Percentiles rank a stretch among this genome's conserved stretches.
These are phyloP conservation scores for Galeopterus variegatus DNA, from an alignment of 2,113 vertebrate species.

Conservation along the genomic window DNA sequence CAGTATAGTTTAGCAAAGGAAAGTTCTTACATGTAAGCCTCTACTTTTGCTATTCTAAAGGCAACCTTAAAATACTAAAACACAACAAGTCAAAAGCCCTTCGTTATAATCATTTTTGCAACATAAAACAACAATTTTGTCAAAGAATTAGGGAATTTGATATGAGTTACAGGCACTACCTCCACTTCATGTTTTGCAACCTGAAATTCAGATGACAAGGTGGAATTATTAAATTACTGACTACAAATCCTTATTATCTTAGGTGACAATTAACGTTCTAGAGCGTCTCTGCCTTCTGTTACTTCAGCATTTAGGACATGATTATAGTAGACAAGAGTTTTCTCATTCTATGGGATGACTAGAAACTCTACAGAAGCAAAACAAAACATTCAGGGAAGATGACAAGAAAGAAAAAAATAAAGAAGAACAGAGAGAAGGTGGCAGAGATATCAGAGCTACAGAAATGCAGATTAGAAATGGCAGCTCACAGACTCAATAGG, in stretches of 20 bases:
- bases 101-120: conserved; percentile 33
- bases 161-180: background rate
- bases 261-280: background rate
- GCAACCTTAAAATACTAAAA: background rate
- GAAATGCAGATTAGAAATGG: background rate
- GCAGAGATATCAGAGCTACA: background rate
- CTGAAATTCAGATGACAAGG: background rate
- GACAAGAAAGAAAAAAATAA: background rate
- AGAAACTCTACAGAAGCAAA: background rate
- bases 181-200: background rate
- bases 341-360: background rate
- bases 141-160: background rate
- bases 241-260: background rate
- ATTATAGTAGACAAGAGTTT: background rate
- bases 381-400: background rate
- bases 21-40: background rate
- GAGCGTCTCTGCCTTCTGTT: background rate
- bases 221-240: background rate
- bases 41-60: background rate
- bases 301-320: background rate
- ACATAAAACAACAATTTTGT: conserved; percentile 4
- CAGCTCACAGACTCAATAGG: background rate
- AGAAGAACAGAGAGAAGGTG: background rate
- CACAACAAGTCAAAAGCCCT: background rate
- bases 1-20: background rate